Percentiles rank a stretch among this genome's conserved stretches.
These are phyloP conservation scores for Macropis europaea DNA, from an alignment of 2,888 invertebrate species.

Conservation along the genomic window DNA sequence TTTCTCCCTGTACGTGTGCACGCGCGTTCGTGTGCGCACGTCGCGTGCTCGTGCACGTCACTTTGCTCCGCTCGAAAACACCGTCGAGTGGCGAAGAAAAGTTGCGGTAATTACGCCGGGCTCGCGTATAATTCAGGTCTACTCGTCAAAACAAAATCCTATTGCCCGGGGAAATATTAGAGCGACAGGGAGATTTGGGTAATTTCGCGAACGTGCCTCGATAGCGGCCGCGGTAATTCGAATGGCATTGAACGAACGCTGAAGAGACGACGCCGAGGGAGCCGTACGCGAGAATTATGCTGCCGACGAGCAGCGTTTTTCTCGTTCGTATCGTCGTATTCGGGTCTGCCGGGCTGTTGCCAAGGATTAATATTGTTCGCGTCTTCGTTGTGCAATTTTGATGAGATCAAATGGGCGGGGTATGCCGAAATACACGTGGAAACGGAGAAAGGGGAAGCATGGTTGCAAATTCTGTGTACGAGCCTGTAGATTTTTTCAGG, in stretches of 20 bases:
- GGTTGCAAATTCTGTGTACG: too few species aligned
- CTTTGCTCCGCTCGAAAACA: conserved; percentile 49
- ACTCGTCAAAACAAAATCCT: conserved; percentile 17
- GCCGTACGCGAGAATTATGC: conserved; percentile 33
- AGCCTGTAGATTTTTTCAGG: too few species aligned
- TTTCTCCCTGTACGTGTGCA: conserved; percentile 20
- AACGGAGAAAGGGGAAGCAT: too few species aligned
- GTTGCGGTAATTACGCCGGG: conserved; percentile 45
- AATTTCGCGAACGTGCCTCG: conserved; percentile 28
- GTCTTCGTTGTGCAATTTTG: too few species aligned
- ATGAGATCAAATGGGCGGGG: too few species aligned
- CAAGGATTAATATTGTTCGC: too few species aligned
- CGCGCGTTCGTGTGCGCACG: neutral
- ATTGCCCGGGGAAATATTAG: conserved; percentile 6
- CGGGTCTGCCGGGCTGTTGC: too few species aligned
- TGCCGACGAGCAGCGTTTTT: too few species aligned
- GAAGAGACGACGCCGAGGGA: neutral
- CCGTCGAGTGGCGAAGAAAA: conserved; percentile 37
- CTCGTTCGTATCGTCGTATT: too few species aligned
- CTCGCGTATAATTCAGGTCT: conserved; percentile 29
- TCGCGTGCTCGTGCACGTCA: conserved; percentile 17
- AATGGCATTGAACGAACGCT: conserved; percentile 19
- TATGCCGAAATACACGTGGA: too few species aligned
- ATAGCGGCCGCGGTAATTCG: conserved; percentile 24
- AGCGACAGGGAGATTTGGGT: conserved; percentile 8